Conservation (phyloP, 2,888 invertebrate species). For the Baccha elongata region DNA sequence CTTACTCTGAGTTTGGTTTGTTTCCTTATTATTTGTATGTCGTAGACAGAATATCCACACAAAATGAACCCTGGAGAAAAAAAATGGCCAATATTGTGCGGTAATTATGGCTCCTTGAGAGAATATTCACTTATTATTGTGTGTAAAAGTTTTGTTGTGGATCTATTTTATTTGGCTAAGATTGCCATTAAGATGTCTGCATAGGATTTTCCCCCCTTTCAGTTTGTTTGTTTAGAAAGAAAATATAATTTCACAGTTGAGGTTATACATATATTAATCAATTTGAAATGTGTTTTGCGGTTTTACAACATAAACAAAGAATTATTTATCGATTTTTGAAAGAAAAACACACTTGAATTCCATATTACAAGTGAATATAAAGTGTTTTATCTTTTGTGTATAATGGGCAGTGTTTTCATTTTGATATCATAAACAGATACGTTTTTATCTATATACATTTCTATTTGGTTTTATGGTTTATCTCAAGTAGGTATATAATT, state of each 20-base stretch:
- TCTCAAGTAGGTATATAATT: slow-evolving; percentile 27
- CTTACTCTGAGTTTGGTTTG: slow-evolving; percentile 9
- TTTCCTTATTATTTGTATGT: slow-evolving; percentile 36
- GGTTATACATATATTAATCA: slow-evolving; percentile 38
- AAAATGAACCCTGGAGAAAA: slow-evolving; percentile 13
- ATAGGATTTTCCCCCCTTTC: neutral
- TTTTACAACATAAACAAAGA: slow-evolving; percentile 37
- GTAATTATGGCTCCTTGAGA: slow-evolving; percentile 44
- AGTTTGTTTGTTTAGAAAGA: slow-evolving; percentile 1
- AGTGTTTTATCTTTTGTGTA: slow-evolving; percentile 33
- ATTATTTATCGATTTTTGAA: slow-evolving; percentile 30
- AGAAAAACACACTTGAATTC: neutral
- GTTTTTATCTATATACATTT: neutral
- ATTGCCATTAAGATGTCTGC: slow-evolving; percentile 51
- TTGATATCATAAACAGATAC: slow-evolving; percentile 43
- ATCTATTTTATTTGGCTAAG: slow-evolving; percentile 45
- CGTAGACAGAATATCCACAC: neutral
- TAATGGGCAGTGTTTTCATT: slow-evolving; percentile 15
- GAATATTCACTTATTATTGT: slow-evolving; percentile 12
- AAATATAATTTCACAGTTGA: slow-evolving; percentile 36
- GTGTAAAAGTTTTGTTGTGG: slow-evolving; percentile 15
- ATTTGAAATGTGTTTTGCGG: slow-evolving; percentile 28
- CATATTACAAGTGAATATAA: no score
- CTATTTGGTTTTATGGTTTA: slow-evolving; percentile 27
- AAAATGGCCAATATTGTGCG: slow-evolving; percentile 46